Evolutionary conservation across 64 coral and sea anemone species (phyloP), one percentile per base, ranked within the genome.

Genomic region (Porites lutea): DNA sequence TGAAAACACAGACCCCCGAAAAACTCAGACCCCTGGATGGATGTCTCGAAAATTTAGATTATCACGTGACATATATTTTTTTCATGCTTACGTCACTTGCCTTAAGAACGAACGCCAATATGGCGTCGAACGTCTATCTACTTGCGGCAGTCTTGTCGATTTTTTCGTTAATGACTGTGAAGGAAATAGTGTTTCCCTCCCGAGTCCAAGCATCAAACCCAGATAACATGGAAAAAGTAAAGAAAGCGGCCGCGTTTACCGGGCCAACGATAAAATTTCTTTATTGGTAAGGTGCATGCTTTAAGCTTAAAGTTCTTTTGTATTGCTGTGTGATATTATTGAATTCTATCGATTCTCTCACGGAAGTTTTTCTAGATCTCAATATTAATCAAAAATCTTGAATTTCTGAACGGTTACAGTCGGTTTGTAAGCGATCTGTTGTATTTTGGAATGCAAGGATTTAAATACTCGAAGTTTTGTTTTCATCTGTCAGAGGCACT

Each of bases 141-240:
- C n/a, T 93, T 5, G 91, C 59, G 5, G 91, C 52, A 58, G 72
- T 92, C 71, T 89, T 96, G 16, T 90, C 91, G 27, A 65, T 96
- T 51, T 91, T 96, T 13, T 96, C 95, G 2, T 58, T 96, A 47
- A 71, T 96, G 48, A 96, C 95, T 8, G 80, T 96, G 10, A 96
- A 96, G 91, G 91, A 97, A 80, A 94, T 97, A 20, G 59, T 97
- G 11, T 94, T 97, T 61, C 92, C 95, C 43, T 68, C 80, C 70
- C 53, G 75, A 20, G 95, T 83, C 6, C 19, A 94, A 46, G 92
- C 95, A 13, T 85, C 83, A 53, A 85, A 91, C 76, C 95, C 92
- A 23, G 61, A 83, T 44, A 86, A 91, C 10, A 55, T 97, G 60
- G 65, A 90, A 45, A 86, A 67, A 72, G 78, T 97, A 52, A 93